These are phyloP conservation scores for Coecobrya sp. DNA, from an alignment of 2,888 invertebrate species.

Conservation along the genomic window DNA sequence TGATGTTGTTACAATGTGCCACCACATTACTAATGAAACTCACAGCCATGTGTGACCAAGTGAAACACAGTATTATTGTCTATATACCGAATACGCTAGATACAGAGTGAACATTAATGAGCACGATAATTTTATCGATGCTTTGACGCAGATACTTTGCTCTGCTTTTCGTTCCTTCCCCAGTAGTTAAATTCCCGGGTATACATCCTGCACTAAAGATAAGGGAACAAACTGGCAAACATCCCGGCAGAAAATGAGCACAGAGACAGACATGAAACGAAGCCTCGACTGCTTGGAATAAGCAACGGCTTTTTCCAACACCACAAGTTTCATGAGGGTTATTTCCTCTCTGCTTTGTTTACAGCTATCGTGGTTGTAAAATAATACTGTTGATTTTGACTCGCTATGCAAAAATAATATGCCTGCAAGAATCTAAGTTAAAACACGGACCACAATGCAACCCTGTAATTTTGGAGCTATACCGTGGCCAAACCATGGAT, in stretches of 20 bases:
- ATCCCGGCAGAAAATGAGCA: not conserved
- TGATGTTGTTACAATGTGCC: not conserved
- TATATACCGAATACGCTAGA: not conserved
- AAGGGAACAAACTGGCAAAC: constrained; percentile 14
- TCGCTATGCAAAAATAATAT: not conserved
- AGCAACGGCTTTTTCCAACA: not conserved
- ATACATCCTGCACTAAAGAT: constrained; percentile 17
- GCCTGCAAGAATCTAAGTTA: too few species aligned
- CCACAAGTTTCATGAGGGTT: constrained; percentile 40
- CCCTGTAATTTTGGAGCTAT: not conserved
- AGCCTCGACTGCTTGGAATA: not conserved
- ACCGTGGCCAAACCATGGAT: not conserved
- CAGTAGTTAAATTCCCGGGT: not conserved
- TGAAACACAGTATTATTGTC: constrained; percentile 27
- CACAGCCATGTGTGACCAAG: constrained; percentile 14
- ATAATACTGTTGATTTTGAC: constrained; percentile 53
- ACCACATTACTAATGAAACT: not conserved
- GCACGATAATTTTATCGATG: constrained; percentile 37
- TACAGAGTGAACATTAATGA: constrained; percentile 34
- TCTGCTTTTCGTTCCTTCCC: constrained; percentile 7
- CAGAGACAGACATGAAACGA: not conserved
- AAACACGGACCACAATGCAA: not conserved
- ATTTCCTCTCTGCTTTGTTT: constrained; percentile 40
- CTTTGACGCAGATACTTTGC: not conserved
- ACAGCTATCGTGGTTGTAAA: constrained; percentile 49